These are phyloP conservation scores for Eulemur albifrons DNA, from an alignment of 2,797 vertebrate genomes.

Conservation along the genomic window DNA sequence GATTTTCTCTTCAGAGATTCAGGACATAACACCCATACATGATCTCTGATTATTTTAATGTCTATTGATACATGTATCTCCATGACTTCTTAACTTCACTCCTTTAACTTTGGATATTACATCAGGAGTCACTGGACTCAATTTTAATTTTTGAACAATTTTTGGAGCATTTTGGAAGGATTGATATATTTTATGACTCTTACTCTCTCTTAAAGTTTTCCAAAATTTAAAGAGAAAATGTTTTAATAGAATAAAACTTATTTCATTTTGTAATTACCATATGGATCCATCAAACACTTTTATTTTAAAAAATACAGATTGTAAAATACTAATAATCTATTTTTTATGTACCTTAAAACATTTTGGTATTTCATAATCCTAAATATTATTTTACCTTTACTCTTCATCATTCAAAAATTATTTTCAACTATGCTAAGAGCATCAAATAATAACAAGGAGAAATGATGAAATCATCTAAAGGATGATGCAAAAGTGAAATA, in stretches of 20 bases:
- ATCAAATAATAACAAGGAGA: neutral
- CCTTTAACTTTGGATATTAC: neutral
- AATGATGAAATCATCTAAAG: neutral
- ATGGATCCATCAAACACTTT: neutral
- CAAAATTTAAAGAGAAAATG: neutral
- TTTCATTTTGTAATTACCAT: neutral
- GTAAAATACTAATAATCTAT: neutral
- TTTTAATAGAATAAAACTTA: neutral
- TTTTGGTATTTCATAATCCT: neutral
- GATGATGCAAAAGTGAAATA: neutral
- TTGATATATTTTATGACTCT: neutral
- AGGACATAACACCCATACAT: neutral
- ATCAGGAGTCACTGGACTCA: neutral
- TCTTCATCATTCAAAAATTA: neutral
- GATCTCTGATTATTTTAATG: neutral
- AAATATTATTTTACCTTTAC: neutral
- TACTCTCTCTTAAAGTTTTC: neutral
- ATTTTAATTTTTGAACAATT: neutral
- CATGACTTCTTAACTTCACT: neutral
- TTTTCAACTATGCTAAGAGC: neutral
- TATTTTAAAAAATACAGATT: neutral
- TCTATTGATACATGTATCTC: neutral
- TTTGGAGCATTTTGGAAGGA: neutral
- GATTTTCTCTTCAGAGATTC: neutral
- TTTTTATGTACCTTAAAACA: neutral